These are phyloP conservation scores for Heteractis magnifica DNA, from an alignment of 92 coral and sea anemone genomes.

Conservation along the genomic window DNA sequence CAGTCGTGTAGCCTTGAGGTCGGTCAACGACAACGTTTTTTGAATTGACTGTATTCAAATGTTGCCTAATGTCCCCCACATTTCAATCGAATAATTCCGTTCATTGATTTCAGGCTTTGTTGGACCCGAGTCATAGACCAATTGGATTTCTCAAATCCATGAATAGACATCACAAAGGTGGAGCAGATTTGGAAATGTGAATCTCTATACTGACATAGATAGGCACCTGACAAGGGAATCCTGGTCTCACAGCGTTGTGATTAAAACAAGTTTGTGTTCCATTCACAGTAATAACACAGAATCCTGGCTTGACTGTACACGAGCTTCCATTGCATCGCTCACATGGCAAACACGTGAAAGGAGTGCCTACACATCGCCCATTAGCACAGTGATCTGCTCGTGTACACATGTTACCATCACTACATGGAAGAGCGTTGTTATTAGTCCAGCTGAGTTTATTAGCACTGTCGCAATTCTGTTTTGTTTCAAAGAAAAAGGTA, in stretches of 20 bases:
- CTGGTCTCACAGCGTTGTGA: slow-evolving; percentile 37
- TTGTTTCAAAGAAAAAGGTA: background rate
- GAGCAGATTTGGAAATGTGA: no score
- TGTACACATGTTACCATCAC: slow-evolving; percentile 66
- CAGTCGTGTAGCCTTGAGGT: no score
- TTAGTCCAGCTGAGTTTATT: slow-evolving; percentile 49
- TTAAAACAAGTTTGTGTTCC: slow-evolving; percentile 48
- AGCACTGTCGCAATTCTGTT: slow-evolving; percentile 29
- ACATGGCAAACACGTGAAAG: slow-evolving; percentile 70
- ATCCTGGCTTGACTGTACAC: slow-evolving; percentile 75
- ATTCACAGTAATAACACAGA: slow-evolving; percentile 32
- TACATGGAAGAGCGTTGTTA: slow-evolving; percentile 51
- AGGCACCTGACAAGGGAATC: slow-evolving; percentile 61
- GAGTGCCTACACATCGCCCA: slow-evolving; percentile 74
- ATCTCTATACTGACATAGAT: no score
- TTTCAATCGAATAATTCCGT: no score
- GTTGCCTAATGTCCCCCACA: no score
- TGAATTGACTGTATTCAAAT: no score
- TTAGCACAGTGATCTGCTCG: slow-evolving; percentile 61
- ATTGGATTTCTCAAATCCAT: no score
- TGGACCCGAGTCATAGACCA: no score
- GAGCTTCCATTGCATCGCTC: slow-evolving; percentile 56
- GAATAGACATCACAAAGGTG: no score
- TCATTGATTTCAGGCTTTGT: no score
- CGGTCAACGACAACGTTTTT: no score